phyloP scores from a whole-genome alignment of 1,140 invertebrate genomes.

The Tetragonula clypearis region DNA sequence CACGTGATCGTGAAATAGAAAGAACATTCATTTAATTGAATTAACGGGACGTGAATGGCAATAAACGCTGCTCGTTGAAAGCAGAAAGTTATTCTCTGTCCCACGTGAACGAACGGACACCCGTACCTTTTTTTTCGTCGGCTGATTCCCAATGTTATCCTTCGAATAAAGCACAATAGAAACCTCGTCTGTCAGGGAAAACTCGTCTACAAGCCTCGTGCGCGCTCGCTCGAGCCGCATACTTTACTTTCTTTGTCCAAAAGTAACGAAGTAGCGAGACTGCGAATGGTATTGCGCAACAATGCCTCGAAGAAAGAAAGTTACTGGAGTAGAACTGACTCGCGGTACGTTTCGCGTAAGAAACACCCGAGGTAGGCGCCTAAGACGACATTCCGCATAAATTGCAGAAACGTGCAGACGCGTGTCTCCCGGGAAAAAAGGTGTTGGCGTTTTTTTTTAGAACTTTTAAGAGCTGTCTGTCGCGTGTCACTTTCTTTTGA shows the following conservation, averaged over 20 bases:
- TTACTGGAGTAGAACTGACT: neutral
- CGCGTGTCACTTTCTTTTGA: too few relatives aligned
- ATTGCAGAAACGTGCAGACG: constrained; percentile 47
- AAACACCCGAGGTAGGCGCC: constrained; percentile 37
- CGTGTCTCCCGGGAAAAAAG: constrained; percentile 41
- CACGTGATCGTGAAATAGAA: too few relatives aligned
- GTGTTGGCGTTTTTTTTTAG: constrained; percentile 33
- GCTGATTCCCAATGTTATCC: neutral
- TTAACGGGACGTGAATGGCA: neutral
- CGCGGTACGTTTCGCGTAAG: neutral
- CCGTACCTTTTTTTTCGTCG: too few relatives aligned
- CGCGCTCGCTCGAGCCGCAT: neutral
- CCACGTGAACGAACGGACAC: neutral
- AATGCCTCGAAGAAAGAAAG: neutral
- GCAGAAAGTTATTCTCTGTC: neutral
- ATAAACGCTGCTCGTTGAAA: too few relatives aligned
- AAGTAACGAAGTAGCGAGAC: neutral
- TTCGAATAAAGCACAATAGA: neutral
- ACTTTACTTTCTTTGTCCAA: neutral
- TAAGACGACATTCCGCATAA: constrained; percentile 60
- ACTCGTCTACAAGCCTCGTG: neutral
- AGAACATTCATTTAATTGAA: too few relatives aligned
- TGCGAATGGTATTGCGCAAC: neutral
- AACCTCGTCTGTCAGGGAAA: too few relatives aligned
- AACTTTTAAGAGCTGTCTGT: constrained; percentile 11